Conservation (phyloP, 2,888 invertebrate genomes). For the Cordilura impudica region DNA sequence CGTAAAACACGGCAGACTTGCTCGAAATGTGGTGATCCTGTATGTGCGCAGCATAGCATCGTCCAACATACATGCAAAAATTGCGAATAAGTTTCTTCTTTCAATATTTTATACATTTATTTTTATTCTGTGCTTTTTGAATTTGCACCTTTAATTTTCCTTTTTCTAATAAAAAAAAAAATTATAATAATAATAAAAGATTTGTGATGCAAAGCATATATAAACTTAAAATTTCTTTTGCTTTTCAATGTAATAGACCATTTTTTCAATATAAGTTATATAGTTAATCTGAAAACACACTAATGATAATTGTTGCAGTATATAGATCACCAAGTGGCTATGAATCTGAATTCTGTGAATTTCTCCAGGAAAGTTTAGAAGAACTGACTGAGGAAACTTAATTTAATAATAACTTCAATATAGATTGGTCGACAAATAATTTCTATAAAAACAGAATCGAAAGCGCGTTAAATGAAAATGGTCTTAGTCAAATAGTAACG, state of each 20-base stretch:
- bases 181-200: not conserved
- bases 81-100: not conserved
- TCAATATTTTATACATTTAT: not conserved
- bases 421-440: too few relatives aligned
- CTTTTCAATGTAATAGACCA: not conserved
- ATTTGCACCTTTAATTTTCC: not conserved
- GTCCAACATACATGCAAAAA: not conserved
- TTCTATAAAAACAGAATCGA: too few relatives aligned
- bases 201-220: not conserved
- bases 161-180: not conserved
- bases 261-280: not conserved
- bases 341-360: too few relatives aligned
- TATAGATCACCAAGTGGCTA: too few relatives aligned
- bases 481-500: too few relatives aligned
- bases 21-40: not conserved
- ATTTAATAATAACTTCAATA: too few relatives aligned
- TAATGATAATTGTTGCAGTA: too few relatives aligned
- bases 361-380: too few relatives aligned
- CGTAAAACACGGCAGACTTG: not conserved
- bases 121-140: not conserved
- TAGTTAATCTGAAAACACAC: not conserved
- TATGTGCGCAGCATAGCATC: not conserved
- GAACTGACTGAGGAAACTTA: too few relatives aligned
- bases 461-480: too few relatives aligned
- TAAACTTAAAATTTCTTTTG: not conserved